Evolutionary conservation across 2,888 invertebrate genomes (phyloP).

Genomic region (Scaptomyza polygonia): DNA sequence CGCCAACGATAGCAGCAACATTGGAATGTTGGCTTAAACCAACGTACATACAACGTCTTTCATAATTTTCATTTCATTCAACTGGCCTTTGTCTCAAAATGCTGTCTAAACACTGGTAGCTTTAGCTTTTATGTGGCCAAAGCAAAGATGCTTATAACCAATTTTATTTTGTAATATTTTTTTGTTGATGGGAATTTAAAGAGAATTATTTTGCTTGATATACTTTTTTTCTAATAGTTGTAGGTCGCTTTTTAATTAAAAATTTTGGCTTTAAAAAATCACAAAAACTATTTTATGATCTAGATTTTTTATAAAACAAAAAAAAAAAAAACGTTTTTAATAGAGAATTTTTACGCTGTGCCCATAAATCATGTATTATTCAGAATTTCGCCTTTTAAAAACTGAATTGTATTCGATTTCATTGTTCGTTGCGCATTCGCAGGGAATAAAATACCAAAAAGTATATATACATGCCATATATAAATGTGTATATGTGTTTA

Average conservation of each 20-base stretch:
- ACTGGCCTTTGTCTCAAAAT: conserved; percentile 41
- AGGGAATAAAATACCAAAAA: conserved; percentile 35
- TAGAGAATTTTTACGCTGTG: neutral
- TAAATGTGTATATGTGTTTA: conserved; percentile 65
- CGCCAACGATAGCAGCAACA: conserved; percentile 37
- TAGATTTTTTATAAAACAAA: neutral
- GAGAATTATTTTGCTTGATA: neutral
- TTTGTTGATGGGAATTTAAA: neutral
- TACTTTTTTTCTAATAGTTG: neutral
- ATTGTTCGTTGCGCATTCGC: conserved; percentile 26
- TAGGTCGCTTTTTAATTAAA: conserved; percentile 1
- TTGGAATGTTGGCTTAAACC: conserved; percentile 53
- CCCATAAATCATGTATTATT: conserved; percentile 32
- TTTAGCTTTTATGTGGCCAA: conserved; percentile 29
- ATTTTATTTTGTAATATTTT: neutral
- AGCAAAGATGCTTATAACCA: neutral
- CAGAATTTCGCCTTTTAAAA: conserved; percentile 36
- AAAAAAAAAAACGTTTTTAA: conserved; percentile 16
- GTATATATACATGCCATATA: neutral
- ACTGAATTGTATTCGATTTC: conserved; percentile 45
- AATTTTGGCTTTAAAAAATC: neutral
- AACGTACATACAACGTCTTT: conserved; percentile 36
- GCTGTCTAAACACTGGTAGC: conserved; percentile 35
- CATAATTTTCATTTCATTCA: conserved; percentile 68
- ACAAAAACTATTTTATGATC: neutral